phyloP scores from a whole-genome alignment of 2,113 vertebrate genomes.

The Eublepharis macularius region DNA sequence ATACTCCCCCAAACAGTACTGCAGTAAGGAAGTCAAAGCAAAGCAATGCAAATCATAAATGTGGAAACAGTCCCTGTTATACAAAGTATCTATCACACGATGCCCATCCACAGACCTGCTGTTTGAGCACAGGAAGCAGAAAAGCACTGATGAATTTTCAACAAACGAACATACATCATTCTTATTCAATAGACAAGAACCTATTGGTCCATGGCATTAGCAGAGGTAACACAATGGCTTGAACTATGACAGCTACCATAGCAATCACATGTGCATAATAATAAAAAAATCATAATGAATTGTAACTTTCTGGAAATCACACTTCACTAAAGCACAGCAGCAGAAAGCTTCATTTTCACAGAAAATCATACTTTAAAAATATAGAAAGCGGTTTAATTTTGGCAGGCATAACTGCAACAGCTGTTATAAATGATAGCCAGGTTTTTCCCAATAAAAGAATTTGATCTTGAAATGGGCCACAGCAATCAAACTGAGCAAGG shows the following conservation, averaged over 20 bases:
- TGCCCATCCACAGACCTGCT: not conserved
- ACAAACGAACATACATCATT: not conserved
- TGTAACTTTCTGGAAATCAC: not conserved
- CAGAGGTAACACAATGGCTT: not conserved
- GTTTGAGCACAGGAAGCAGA: not conserved
- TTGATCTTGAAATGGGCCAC: not conserved
- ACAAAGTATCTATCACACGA: not conserved
- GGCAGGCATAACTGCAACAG: not conserved
- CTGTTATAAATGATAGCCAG: not conserved
- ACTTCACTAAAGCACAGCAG: not conserved
- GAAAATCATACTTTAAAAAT: not conserved
- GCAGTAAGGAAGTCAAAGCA: too few species aligned
- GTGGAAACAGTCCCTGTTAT: not conserved
- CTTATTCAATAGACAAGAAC: not conserved
- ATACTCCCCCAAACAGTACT: too few species aligned
- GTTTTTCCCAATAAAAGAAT: not conserved
- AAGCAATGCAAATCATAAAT: too few species aligned
- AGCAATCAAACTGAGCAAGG: not conserved
- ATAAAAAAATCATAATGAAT: not conserved
- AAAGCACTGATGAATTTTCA: not conserved
- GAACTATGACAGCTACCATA: not conserved
- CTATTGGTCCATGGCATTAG: not conserved
- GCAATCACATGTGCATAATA: not conserved
- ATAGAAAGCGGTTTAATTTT: not conserved
- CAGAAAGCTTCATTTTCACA: not conserved